Percentiles rank a stretch among this genome's conserved stretches.
These are phyloP conservation scores for Hippopotamus amphibius DNA, from an alignment of 2,113 vertebrate species.

Conservation along the genomic window DNA sequence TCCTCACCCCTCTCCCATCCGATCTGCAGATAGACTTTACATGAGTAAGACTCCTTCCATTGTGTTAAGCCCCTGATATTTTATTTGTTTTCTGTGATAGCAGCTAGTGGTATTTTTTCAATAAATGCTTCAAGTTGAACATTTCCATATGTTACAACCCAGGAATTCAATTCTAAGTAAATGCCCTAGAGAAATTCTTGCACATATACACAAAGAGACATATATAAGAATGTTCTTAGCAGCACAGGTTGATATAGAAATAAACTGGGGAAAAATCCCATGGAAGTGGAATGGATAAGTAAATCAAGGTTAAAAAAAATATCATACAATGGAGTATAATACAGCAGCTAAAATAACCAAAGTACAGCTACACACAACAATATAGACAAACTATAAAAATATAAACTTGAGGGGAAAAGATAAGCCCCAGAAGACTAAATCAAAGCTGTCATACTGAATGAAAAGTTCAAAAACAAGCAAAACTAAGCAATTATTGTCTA, in stretches of 20 bases:
- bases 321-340: not conserved
- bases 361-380: not conserved
- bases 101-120: not conserved
- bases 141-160: not conserved
- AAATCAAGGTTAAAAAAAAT: not conserved
- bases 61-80: not conserved
- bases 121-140: not conserved
- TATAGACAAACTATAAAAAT: not conserved
- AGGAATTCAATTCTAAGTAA: not conserved
- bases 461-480: not conserved
- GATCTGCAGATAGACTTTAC: not conserved
- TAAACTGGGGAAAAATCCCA: not conserved
- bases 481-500: not conserved
- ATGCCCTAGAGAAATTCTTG: not conserved
- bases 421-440: not conserved
- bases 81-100: not conserved
- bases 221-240: not conserved
- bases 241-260: not conserved
- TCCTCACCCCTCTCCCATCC: not conserved
- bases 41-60: not conserved
- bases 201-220: not conserved
- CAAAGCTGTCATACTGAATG: not conserved
- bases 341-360: not conserved
- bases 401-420: not conserved
- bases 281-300: not conserved